Evolutionary conservation across 2,797 vertebrate species (phyloP).

Genomic region (Chrysocyon brachyurus): DNA sequence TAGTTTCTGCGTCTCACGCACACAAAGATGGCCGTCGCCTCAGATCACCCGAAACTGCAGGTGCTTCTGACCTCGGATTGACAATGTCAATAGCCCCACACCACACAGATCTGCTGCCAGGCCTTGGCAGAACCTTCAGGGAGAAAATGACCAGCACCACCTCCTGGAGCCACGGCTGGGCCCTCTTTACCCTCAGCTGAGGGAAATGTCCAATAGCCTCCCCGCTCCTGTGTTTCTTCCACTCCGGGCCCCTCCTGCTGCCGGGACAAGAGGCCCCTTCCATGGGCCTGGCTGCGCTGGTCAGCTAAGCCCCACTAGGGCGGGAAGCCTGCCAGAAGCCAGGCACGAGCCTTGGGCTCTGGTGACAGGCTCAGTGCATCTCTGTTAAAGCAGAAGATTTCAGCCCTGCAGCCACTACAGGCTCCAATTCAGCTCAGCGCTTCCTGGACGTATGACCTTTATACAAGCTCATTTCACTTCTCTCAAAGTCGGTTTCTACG

Average conservation of each 20-base stretch:
- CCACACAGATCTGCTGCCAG: not conserved
- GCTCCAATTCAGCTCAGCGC: not conserved
- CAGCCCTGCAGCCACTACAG: not conserved
- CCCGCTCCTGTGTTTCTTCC: too few species aligned
- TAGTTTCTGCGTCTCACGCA: not conserved
- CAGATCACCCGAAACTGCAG: not conserved
- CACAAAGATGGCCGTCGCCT: not conserved
- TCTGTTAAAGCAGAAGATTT: not conserved
- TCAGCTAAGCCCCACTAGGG: not conserved
- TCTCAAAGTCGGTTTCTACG: not conserved
- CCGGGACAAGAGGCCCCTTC: not conserved
- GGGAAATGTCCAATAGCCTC: too few species aligned
- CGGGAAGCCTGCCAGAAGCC: not conserved
- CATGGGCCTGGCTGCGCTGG: not conserved
- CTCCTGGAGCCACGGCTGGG: not conserved
- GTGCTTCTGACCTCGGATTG: not conserved
- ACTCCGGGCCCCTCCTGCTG: not conserved
- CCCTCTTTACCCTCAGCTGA: too few species aligned
- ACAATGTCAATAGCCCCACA: rapidly evolving
- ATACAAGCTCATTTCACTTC: not conserved
- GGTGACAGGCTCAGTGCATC: not conserved
- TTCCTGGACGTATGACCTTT: not conserved
- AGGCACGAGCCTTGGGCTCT: not conserved
- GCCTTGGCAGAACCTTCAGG: not conserved
- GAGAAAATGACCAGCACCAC: not conserved